phyloP scores from a whole-genome alignment of 2,888 invertebrate genomes.

The Tenodera sinensis region DNA sequence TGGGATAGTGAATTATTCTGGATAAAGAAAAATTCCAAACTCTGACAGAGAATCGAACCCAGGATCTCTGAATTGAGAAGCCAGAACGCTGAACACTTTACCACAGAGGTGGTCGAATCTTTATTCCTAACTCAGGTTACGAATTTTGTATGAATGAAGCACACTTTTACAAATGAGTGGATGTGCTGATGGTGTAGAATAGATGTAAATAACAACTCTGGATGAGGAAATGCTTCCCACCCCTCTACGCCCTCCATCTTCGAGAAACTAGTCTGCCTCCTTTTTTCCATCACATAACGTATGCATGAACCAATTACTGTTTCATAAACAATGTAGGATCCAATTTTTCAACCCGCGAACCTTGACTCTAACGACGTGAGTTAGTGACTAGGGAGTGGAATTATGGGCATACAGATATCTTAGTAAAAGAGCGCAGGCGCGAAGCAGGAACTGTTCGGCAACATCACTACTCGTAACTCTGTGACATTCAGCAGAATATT shows the following conservation, averaged over 20 bases:
- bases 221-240: background rate
- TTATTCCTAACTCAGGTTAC: no score
- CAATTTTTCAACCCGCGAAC: conserved; percentile 22
- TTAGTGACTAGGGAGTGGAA: background rate
- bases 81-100: no score
- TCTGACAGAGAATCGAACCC: no score
- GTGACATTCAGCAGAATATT: no score
- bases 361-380: background rate
- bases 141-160: background rate
- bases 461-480: background rate
- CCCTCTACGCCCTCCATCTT: background rate
- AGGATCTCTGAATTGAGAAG: no score
- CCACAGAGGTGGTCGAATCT: no score
- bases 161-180: background rate
- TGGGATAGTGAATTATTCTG: no score
- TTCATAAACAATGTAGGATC: conserved; percentile 30
- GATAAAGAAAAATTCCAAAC: no score
- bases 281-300: conserved; percentile 20
- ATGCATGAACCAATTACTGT: conserved; percentile 30
- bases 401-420: background rate
- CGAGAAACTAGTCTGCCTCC: background rate
- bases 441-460: background rate
- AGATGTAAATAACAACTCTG: background rate
- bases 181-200: no score
- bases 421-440: background rate